A percentile compares a stretch with the other conserved stretches of the same genome.
These are phyloP conservation scores for Pteropus rufus DNA, from an alignment of 2,797 vertebrate species.

Conservation along the genomic window DNA sequence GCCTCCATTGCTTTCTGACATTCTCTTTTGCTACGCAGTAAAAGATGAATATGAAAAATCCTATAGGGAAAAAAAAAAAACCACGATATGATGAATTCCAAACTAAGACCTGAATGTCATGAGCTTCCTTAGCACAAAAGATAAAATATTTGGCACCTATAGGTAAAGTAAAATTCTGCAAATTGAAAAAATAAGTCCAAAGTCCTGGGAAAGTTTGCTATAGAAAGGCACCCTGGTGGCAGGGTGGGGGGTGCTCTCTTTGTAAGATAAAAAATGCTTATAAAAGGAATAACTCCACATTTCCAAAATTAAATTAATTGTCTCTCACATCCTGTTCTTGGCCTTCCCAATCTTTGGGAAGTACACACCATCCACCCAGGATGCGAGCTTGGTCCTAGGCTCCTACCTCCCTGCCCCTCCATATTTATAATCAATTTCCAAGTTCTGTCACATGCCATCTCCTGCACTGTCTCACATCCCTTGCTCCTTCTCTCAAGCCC, in stretches of 20 bases:
- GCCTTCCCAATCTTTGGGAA: neutral
- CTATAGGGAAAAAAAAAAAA: constrained; percentile 77
- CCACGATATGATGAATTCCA: constrained; percentile 38
- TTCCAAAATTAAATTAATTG: constrained; percentile 7
- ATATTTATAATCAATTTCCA: neutral
- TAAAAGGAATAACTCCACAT: neutral
- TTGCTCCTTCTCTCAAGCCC: neutral
- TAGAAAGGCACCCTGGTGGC: neutral
- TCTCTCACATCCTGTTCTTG: neutral
- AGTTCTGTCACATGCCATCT: neutral
- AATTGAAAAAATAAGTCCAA: neutral
- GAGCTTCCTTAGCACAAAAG: constrained; percentile 28
- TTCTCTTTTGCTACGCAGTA: constrained; percentile 95
- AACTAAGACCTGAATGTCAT: constrained; percentile 4
- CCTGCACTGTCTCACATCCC: neutral
- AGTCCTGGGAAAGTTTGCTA: constrained; percentile 32
- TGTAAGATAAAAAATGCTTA: neutral
- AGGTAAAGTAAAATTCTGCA: constrained; percentile 10
- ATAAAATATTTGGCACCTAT: constrained; percentile 20
- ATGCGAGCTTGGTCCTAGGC: neutral
- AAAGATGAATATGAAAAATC: constrained; percentile 95
- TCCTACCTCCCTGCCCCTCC: neutral
- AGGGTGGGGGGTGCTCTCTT: neutral
- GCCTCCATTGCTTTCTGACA: constrained; percentile 93
- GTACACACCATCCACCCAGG: neutral